Base-by-base conservation (phyloP, 2,888 invertebrate species). In the Pristionchus arcanus region DNA sequence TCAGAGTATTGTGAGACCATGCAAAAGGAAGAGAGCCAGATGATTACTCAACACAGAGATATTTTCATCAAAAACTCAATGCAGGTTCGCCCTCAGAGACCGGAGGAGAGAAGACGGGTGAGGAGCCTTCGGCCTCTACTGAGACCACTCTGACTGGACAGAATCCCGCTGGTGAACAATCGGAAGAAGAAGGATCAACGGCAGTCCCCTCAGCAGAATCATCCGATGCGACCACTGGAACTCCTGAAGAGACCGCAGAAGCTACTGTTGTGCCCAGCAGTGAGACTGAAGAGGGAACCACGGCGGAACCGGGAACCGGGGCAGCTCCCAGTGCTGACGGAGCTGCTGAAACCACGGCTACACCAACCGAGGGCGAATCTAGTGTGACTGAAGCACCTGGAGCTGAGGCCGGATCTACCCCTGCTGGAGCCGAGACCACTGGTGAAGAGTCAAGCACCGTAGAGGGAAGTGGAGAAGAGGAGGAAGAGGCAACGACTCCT, bases 391-490 rank as follows among this genome's bases (percentile, higher is more conserved):
- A 53, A 49, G 37, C 81, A 28, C 49, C 53, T 28, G 34, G 74
- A 16, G 34, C 86, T 37, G 66, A 66, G 28, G 9, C 37, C 37
- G 66, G n/a, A 16, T 66, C 86, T 11, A 66, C 66, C 19, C 86
- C 49, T n/a, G 59, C 86, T 66, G 86, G 66, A 25, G 16, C 13
- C 1, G 49, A 49, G 28, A 49, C 19, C 7, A 21, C n/a, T 74
- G 31, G 42, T 25, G 83, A 83, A 53, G 59, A 34, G 13, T 21
- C 55, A 25, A 34, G 84, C 15, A 85, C 68, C 7, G 49, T 68
- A 13, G 87, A 68, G 34, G 87, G 87, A 68, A 85, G 49, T 42
- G 68, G 42, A 87, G 87, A 31, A 1, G 84, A 55, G 31, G 84
- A 59, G 59, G 84, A 55, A 42, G 84, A 59, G 49, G 84, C 55